phyloP scores from a whole-genome alignment of 2,113 vertebrate genomes.

The Gallinago undulata region DNA sequence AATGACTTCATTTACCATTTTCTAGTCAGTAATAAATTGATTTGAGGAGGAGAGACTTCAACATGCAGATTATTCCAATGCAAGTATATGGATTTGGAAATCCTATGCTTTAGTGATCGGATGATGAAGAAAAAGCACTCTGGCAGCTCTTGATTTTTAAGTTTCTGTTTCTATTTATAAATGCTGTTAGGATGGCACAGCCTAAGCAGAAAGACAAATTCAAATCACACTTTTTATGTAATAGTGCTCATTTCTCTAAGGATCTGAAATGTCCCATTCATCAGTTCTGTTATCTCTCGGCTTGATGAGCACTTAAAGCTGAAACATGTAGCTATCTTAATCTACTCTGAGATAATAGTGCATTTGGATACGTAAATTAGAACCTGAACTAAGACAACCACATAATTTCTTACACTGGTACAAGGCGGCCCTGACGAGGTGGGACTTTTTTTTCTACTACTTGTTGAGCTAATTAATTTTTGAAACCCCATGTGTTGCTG shows the following conservation, averaged over 20 bases:
- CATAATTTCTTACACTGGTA: neutral
- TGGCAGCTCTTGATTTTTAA: constrained; percentile 40
- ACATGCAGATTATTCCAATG: constrained; percentile 15
- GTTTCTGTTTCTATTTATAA: constrained; percentile 59
- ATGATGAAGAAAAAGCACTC: neutral
- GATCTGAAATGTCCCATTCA: constrained; percentile 59
- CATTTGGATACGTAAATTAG: constrained; percentile 35
- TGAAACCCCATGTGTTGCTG: neutral
- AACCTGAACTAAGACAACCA: neutral
- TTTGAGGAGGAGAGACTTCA: constrained; percentile 16
- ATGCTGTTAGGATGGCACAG: constrained; percentile 22
- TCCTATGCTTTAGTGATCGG: neutral
- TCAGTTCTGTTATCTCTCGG: constrained; percentile 52
- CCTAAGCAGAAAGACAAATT: constrained; percentile 51
- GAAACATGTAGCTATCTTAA: constrained; percentile 53
- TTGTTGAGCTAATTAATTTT: constrained; percentile 41
- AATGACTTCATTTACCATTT: constrained; percentile 15
- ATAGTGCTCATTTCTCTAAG: constrained; percentile 52
- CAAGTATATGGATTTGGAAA: constrained; percentile 18
- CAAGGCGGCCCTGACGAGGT: neutral
- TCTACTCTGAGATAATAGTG: constrained; percentile 2
- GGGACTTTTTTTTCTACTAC: neutral
- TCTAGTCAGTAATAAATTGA: constrained; percentile 31
- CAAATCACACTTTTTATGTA: constrained; percentile 56
- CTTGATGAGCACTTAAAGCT: constrained; percentile 58